These are phyloP conservation scores for Amazona finschi DNA, from an alignment of 2,797 vertebrate species.

Conservation along the genomic window DNA sequence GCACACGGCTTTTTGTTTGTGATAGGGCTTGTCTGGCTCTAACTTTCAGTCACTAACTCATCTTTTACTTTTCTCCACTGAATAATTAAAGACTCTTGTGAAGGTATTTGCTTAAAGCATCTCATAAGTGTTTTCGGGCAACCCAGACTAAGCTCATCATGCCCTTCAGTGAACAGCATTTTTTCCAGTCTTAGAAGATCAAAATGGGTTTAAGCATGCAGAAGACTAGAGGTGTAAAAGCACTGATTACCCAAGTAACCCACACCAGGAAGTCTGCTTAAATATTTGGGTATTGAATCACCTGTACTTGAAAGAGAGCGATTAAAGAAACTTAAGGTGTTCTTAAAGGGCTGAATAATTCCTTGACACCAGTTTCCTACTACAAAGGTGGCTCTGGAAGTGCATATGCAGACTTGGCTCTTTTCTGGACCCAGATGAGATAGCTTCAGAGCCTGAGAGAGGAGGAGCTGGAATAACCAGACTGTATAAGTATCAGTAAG, in stretches of 20 bases:
- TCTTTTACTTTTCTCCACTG: not conserved
- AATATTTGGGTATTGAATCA: not conserved
- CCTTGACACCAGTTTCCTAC: not conserved
- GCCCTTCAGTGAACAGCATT: not conserved
- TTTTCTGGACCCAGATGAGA: not conserved
- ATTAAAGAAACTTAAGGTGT: constrained; percentile 1
- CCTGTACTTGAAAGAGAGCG: not conserved
- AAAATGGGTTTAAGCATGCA: not conserved
- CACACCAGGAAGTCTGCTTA: not conserved
- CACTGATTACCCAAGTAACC: not conserved
- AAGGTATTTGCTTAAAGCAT: not conserved
- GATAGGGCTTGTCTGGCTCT: not conserved
- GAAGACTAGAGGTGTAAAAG: not conserved
- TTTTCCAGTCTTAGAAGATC: not conserved
- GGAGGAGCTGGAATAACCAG: not conserved
- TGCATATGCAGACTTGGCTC: not conserved
- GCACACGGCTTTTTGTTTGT: not conserved
- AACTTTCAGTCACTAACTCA: not conserved
- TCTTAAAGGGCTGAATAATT: constrained; percentile 11
- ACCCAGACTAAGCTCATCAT: not conserved
- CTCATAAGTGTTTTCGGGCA: not conserved
- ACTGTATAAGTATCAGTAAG: not conserved
- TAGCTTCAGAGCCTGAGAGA: not conserved
- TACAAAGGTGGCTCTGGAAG: not conserved
- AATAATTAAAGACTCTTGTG: not conserved